These are phyloP conservation scores for Tragelaphus imberbis DNA, from an alignment of 2,113 vertebrate genomes.

Conservation along the genomic window DNA sequence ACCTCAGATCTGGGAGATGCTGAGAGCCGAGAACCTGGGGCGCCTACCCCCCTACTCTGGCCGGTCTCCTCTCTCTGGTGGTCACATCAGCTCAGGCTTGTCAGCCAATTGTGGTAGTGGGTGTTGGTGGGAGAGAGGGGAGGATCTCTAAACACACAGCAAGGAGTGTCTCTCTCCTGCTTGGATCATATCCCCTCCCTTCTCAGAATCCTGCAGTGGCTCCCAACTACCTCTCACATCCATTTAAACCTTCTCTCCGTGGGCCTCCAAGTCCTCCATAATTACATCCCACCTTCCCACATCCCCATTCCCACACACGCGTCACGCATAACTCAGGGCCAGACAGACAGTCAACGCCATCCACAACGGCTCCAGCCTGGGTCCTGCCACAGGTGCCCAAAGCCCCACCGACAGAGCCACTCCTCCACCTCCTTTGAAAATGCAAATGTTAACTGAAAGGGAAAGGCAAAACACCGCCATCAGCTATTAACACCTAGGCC, in stretches of 20 bases:
- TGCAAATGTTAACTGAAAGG: constrained; percentile 44
- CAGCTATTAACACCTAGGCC: constrained; percentile 40
- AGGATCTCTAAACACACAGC: background rate
- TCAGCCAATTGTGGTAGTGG: constrained; percentile 16
- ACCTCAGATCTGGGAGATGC: background rate
- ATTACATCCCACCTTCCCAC: constrained; percentile 19
- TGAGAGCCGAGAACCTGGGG: background rate
- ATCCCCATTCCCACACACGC: background rate
- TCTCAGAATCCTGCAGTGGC: constrained; percentile 43
- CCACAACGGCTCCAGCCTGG: background rate
- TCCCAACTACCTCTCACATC: constrained; percentile 37
- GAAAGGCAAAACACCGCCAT: background rate
- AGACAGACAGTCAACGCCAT: background rate
- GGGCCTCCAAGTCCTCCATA: constrained; percentile 29
- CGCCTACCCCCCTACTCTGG: background rate
- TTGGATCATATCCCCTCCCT: constrained; percentile 17
- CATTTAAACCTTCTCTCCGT: constrained; percentile 3
- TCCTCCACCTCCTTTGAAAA: constrained; percentile 35
- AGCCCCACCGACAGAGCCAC: background rate
- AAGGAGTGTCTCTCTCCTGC: background rate
- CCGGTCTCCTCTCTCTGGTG: background rate
- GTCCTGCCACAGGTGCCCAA: constrained; percentile 51
- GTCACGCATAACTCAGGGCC: background rate
- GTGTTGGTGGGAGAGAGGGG: background rate
- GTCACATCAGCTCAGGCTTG: background rate